Percentiles rank a stretch among this genome's conserved stretches.
These are phyloP conservation scores for Cyclopterus lumpus DNA, from an alignment of 2,797 vertebrate genomes.

Conservation along the genomic window DNA sequence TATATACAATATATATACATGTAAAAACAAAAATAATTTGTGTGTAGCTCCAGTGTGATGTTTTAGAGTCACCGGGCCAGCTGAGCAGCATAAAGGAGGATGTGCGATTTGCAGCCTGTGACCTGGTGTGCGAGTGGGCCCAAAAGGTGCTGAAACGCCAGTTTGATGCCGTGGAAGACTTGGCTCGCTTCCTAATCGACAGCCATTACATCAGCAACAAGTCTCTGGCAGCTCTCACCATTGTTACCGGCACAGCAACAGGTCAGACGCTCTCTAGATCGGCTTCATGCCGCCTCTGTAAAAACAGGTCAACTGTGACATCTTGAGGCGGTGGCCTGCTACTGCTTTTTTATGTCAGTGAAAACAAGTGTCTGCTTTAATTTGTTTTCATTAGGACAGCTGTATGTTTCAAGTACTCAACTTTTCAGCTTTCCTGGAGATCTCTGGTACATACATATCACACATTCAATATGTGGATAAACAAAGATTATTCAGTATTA, in stretches of 20 bases:
- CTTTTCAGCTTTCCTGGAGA: not conserved
- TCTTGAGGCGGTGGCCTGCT: conserved; percentile 63
- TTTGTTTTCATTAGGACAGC: not conserved
- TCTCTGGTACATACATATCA: not conserved
- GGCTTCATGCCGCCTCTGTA: not conserved
- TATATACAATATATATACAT: too few relatives aligned
- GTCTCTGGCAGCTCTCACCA: conserved; percentile 95
- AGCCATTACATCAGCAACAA: conserved; percentile 99
- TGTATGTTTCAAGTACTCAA: not conserved
- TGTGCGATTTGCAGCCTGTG: conserved; percentile 93
- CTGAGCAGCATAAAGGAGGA: conserved; percentile 92
- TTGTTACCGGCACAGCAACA: conserved; percentile 93
- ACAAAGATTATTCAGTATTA: not conserved
- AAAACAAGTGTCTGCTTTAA: not conserved
- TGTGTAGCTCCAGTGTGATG: conserved; percentile 86
- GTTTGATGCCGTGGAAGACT: conserved; percentile 94
- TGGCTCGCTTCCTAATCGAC: conserved; percentile 97
- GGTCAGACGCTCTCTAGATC: conserved; percentile 77
- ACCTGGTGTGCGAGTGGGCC: conserved; percentile 98
- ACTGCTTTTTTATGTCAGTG: not conserved
- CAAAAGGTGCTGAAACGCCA: conserved; percentile 98
- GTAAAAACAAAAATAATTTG: conserved; percentile 5
- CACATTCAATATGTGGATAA: not conserved
- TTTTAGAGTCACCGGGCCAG: conserved; percentile 88
- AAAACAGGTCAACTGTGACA: conserved; percentile 48